These are phyloP conservation scores for Proteles cristata DNA, from an alignment of 2,113 vertebrate genomes.

Conservation along the genomic window DNA sequence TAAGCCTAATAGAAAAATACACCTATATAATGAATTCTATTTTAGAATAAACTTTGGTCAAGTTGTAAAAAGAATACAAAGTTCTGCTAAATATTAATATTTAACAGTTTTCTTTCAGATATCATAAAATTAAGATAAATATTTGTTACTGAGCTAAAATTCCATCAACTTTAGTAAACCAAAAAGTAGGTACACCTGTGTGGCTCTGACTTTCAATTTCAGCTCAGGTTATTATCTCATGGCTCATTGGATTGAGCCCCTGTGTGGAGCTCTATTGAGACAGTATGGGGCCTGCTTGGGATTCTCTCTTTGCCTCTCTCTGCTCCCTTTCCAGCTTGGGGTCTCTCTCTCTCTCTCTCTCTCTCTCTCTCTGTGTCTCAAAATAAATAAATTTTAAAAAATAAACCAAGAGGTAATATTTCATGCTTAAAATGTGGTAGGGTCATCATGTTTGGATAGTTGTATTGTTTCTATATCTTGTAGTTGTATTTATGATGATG, in stretches of 20 bases:
- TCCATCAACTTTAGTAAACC: neutral
- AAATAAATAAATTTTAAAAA: too few species aligned
- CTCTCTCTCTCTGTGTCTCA: too few species aligned
- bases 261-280: too few species aligned
- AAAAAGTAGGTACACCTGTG: neutral
- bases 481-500: neutral
- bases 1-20: neutral
- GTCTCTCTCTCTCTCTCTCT: too few species aligned
- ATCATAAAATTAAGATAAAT: neutral
- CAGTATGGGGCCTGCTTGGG: too few species aligned
- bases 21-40: neutral
- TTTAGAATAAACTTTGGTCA: neutral
- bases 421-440: neutral
- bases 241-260: too few species aligned
- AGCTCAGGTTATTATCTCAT: too few species aligned
- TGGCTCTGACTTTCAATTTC: too few species aligned
- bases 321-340: too few species aligned
- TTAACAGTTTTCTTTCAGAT: neutral
- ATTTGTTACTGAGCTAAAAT: neutral
- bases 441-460: neutral
- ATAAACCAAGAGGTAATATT: neutral
- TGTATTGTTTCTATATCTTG: neutral
- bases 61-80: neutral
- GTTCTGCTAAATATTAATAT: neutral
- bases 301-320: too few species aligned